Base-by-base conservation (phyloP, 2,888 invertebrate species). In the Acleris holmiana region DNA sequence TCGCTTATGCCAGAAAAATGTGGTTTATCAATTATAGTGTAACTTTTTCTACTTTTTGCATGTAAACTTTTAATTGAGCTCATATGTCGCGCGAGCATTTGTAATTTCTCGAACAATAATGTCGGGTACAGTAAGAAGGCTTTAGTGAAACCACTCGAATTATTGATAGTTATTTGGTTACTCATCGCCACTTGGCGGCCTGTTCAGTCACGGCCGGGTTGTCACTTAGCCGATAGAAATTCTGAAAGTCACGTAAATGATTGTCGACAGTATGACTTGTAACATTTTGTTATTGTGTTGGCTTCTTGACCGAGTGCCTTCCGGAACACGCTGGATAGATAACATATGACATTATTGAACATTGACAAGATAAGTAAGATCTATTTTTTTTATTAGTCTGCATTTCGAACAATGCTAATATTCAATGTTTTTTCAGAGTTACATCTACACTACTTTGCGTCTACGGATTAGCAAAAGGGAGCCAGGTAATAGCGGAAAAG, bases 191-290 rank as follows among this genome's bases (percentile, higher is more conserved):
- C 15, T 19, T 18, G 13, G 47, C 13, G 50, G n/a, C 51, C 21
- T 40, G 35, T 35, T 35, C 35, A 13, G 10, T 35, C 29, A 10
- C 7, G 35, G 13, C 53, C 41, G 54, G 6, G 44, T 25, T 29
- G 61, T 62, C 62, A 62, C 56, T 62, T 56, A 62, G 56, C 49
- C 21, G 49, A 62, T 56, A 62, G 56, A 62, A 56, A 56, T 56
- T 56, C 48, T 61, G 62, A 56, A 50, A 62, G 62, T 62, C 62
- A 62, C 62, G 56, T 56, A 56, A 50, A 50, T 56, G 56, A 56
- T 62, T 56, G 55, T 56, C 56, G 56, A 29, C 61, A 23, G 44
- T 50, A 46, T 62, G 62, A 62, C 62, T 56, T 21, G 56, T 56
- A 41, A 56, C 41, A 49, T 62, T 62, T 44, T 23, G 55, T 23